Conservation (phyloP, 2,113 vertebrate species). For the Chaetura pelagica region DNA sequence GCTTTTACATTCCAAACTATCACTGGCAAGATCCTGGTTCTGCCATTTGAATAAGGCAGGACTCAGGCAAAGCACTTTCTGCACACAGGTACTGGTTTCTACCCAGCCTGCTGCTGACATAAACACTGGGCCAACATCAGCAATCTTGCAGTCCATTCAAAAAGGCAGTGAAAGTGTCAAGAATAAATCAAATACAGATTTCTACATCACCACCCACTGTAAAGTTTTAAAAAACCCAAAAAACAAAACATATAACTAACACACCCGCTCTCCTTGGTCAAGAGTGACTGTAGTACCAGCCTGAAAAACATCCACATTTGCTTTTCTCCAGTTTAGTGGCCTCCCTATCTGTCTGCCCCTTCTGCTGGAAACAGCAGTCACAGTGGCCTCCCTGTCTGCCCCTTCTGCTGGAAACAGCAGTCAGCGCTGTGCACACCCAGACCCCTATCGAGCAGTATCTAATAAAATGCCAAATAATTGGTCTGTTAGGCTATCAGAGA, state of each 20-base stretch:
- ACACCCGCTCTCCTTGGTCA: background rate
- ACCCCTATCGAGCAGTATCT: background rate
- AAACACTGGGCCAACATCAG: accelerated
- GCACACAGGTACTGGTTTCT: background rate
- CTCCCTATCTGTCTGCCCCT: background rate
- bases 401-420: background rate
- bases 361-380: background rate
- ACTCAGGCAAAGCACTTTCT: background rate
- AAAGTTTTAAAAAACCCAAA: background rate
- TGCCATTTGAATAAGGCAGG: background rate
- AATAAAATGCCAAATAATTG: background rate
- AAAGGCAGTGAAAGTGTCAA: background rate
- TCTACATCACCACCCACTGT: background rate
- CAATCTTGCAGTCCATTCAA: background rate
- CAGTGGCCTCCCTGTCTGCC: background rate
- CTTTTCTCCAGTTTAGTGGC: background rate
- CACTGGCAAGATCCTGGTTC: background rate
- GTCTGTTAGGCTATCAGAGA: accelerated
- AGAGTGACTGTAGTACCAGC: background rate
- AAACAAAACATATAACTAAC: background rate
- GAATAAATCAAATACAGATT: background rate
- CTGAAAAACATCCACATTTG: background rate
- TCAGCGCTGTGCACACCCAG: background rate
- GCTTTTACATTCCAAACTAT: background rate
- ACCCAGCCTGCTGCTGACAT: background rate